phyloP scores from a whole-genome alignment of 2,888 invertebrate species.

The Plemyria rubiginata region DNA sequence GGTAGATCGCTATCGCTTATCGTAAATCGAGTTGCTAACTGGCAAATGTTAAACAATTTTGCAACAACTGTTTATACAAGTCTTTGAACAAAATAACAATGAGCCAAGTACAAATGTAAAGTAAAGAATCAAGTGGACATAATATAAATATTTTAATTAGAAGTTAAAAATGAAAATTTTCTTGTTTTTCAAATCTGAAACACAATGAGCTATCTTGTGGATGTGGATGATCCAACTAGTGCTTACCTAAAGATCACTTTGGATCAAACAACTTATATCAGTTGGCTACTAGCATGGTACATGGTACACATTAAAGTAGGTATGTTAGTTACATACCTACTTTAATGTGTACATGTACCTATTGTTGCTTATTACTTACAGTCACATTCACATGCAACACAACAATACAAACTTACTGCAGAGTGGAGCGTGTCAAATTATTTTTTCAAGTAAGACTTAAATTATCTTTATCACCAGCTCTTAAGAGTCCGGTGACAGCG shows the following conservation, averaged over 20 bases:
- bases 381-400: not conserved
- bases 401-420: slow-evolving; percentile 6
- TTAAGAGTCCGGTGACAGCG: too few relatives aligned
- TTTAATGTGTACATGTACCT: not conserved
- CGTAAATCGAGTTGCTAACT: not conserved
- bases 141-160: too few relatives aligned
- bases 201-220: too few relatives aligned
- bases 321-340: too few relatives aligned
- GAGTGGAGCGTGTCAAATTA: slow-evolving; percentile 16
- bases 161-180: too few relatives aligned
- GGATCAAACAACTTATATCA: too few relatives aligned
- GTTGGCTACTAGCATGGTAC: too few relatives aligned
- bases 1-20: not conserved
- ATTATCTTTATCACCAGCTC: not conserved
- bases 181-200: too few relatives aligned
- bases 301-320: too few relatives aligned
- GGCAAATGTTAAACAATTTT: slow-evolving; percentile 2
- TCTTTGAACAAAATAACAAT: slow-evolving; percentile 6
- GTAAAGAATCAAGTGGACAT: too few relatives aligned
- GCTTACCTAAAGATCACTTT: too few relatives aligned
- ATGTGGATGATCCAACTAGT: too few relatives aligned
- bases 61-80: slow-evolving; percentile 11
- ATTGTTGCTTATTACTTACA: not conserved
- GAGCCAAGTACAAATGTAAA: not conserved
- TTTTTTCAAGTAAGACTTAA: slow-evolving; percentile 19